These are phyloP conservation scores for Caenorhabditis sp. DNA, from an alignment of 2,888 invertebrate species.

Conservation along the genomic window DNA sequence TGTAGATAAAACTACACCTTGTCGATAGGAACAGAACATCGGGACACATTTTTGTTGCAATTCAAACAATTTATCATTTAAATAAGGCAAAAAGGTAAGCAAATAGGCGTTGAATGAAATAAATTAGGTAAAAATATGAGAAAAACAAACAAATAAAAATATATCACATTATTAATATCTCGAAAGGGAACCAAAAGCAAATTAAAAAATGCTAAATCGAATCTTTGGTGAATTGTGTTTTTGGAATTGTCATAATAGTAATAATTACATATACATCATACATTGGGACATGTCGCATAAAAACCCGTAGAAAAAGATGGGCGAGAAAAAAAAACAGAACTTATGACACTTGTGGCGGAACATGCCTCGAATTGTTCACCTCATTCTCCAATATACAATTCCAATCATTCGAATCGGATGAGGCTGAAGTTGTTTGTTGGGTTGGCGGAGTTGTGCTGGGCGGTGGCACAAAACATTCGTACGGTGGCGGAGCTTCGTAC, in stretches of 20 bases:
- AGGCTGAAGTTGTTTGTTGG: constrained; percentile 4
- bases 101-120: too few species aligned
- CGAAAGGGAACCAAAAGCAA: not conserved
- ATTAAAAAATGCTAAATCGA: not conserved
- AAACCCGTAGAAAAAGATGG: not conserved
- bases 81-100: too few species aligned
- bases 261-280: not conserved
- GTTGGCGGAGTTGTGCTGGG: constrained; percentile 9
- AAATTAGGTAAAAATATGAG: not conserved
- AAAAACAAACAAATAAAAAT: not conserved
- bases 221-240: not conserved
- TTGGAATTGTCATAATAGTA: not conserved
- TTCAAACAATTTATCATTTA: too few species aligned
- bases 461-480: constrained; percentile 47
- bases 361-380: constrained; percentile 32
- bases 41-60: too few species aligned
- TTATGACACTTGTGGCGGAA: constrained; percentile 22
- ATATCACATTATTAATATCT: constrained; percentile 1
- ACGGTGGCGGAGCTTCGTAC: constrained; percentile 54
- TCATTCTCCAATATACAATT: constrained; percentile 54
- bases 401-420: constrained; percentile 42
- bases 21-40: too few species aligned
- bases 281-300: not conserved
- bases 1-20: too few species aligned
- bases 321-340: not conserved